Conservation (phyloP, 2,888 invertebrate genomes). For the Dicroscelio sp. region DNA sequence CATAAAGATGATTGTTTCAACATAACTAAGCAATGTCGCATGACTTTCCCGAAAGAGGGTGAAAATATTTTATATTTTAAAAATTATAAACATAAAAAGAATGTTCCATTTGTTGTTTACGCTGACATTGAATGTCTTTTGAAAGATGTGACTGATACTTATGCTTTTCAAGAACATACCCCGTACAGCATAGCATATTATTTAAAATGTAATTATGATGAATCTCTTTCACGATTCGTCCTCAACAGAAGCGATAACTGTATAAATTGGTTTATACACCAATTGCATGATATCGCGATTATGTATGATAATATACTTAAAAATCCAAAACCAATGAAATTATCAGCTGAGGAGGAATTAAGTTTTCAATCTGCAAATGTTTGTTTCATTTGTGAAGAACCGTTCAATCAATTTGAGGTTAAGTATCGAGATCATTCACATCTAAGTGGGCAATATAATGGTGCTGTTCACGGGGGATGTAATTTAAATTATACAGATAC, state of each 20-base stretch:
- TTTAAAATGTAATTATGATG: slow-evolving; percentile 16
- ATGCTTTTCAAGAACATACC: slow-evolving; percentile 17
- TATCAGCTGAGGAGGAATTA: slow-evolving; percentile 1
- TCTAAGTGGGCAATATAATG: neutral
- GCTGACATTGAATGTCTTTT: slow-evolving; percentile 54
- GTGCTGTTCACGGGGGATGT: neutral
- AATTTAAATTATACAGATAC: slow-evolving; percentile 34
- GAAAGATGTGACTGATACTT: neutral
- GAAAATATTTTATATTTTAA: slow-evolving; percentile 63
- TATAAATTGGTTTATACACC: slow-evolving; percentile 23
- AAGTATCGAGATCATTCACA: neutral
- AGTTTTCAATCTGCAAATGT: neutral
- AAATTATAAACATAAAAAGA: slow-evolving; percentile 60
- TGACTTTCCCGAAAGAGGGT: slow-evolving; percentile 32
- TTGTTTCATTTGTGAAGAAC: slow-evolving; percentile 60
- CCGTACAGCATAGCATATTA: slow-evolving; percentile 27
- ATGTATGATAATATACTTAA: neutral
- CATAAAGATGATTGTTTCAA: slow-evolving; percentile 33
- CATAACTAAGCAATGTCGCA: slow-evolving; percentile 52
- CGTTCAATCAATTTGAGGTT: neutral
- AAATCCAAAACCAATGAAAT: neutral
- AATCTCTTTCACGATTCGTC: slow-evolving; percentile 2
- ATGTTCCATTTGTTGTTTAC: slow-evolving; percentile 62
- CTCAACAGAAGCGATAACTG: slow-evolving; percentile 6
- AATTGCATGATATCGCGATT: neutral